phyloP scores from a whole-genome alignment of 2,113 vertebrate genomes.

The Dryoscopus gambensis region DNA sequence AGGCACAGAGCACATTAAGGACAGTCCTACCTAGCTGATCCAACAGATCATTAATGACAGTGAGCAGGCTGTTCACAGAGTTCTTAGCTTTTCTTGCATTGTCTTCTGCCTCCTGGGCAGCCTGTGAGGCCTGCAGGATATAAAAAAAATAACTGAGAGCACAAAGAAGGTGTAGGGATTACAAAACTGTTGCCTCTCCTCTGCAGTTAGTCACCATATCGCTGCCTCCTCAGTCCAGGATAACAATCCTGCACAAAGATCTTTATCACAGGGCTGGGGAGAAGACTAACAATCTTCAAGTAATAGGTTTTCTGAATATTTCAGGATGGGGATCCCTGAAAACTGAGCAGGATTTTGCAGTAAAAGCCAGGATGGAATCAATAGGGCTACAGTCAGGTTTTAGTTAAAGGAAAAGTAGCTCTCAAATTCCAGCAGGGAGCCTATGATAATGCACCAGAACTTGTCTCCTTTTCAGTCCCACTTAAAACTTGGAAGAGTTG shows the following conservation, averaged over 20 bases:
- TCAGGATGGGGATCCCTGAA: not conserved
- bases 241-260: not conserved
- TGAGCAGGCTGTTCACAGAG: slow-evolving; percentile 84
- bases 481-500: not conserved
- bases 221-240: not conserved
- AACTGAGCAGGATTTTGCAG: not conserved
- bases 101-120: slow-evolving; percentile 90
- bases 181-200: not conserved
- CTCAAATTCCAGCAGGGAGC: not conserved
- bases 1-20: not conserved
- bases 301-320: not conserved
- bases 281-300: not conserved
- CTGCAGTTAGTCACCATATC: not conserved
- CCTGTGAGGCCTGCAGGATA: slow-evolving; percentile 80
- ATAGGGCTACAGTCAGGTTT: not conserved
- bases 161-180: not conserved
- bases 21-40: slow-evolving; percentile 82
- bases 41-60: slow-evolving; percentile 81
- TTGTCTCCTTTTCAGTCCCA: not conserved
- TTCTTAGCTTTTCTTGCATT: slow-evolving; percentile 93
- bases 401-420: not conserved
- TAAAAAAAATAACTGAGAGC: not conserved
- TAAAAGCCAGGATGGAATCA: not conserved
- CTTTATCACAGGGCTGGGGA: not conserved
- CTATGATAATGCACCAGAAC: not conserved